Evolutionary conservation across 2,888 invertebrate genomes (phyloP).

Genomic region (Cheilosia urbana): DNA sequence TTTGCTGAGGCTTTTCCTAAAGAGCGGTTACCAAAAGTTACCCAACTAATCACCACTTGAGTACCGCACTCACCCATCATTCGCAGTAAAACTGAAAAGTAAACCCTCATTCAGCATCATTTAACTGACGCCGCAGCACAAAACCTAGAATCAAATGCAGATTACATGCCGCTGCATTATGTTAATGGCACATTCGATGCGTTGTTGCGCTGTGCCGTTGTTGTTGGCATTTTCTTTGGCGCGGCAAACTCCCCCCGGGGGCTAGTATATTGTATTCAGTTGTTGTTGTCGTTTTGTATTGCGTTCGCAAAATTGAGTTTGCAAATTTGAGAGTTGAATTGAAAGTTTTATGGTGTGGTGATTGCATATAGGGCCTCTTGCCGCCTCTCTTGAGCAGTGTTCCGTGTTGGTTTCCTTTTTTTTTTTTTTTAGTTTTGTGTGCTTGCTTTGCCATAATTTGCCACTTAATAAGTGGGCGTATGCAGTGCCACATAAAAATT

Average conservation of each 20-base stretch:
- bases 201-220: conserved; percentile 19
- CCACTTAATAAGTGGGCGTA: conserved; percentile 70
- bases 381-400: conserved; percentile 2
- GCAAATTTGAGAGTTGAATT: conserved; percentile 58
- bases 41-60: too few species aligned
- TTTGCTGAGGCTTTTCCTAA: too few species aligned
- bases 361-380: conserved; percentile 48
- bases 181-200: conserved; percentile 67
- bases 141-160: conserved; percentile 68
- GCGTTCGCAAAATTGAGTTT: conserved; percentile 65
- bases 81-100: conserved; percentile 31
- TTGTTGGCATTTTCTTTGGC: conserved; percentile 3
- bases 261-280: background rate
- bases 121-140: conserved; percentile 44
- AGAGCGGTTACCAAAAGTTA: too few species aligned
- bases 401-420: conserved; percentile 11
- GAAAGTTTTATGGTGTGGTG: conserved; percentile 71
- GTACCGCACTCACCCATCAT: background rate
- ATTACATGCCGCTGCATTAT: conserved; percentile 67
- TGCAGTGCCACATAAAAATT: conserved; percentile 57
- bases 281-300: conserved; percentile 44
- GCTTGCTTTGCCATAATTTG: conserved; percentile 12
- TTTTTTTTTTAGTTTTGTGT: background rate
- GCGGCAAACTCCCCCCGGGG: background rate
- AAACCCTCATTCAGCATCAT: conserved; percentile 20